Percentiles rank a stretch among this genome's conserved stretches.
Conservation (phyloP, 2,888 invertebrate species). For the Andricus quercusramuli region DNA sequence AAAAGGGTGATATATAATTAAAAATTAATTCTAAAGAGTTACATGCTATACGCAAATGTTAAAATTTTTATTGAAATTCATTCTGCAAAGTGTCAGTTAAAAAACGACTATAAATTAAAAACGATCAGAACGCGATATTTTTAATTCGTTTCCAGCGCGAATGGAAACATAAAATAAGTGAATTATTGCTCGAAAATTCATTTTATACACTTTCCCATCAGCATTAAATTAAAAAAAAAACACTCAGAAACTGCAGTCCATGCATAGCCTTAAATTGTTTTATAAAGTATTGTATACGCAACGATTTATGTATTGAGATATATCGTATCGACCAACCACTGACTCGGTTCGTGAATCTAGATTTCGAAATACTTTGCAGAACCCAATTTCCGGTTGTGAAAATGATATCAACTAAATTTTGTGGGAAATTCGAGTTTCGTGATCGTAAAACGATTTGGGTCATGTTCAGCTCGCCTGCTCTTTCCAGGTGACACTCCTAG, state of each 20-base stretch:
- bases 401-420: background rate
- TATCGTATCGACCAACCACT: background rate
- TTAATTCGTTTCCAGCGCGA: no score
- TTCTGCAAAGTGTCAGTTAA: no score
- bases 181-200: background rate
- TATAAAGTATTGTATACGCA: background rate
- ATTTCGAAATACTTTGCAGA: background rate
- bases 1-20: no score
- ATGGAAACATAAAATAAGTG: background rate
- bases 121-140: background rate
- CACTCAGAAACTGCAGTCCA: background rate
- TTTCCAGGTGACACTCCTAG: constrained; percentile 12
- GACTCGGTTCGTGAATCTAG: background rate
- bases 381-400: background rate
- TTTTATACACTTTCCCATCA: background rate
- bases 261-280: background rate
- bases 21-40: no score
- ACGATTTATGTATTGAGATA: background rate
- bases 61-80: no score
- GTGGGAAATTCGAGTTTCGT: background rate
- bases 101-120: no score
- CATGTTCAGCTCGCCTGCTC: background rate
- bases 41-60: no score
- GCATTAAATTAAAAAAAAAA: background rate
- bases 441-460: constrained; percentile 11